Evolutionary conservation across 1,140 invertebrate species (phyloP).

Genomic region (Linepithema humile): DNA sequence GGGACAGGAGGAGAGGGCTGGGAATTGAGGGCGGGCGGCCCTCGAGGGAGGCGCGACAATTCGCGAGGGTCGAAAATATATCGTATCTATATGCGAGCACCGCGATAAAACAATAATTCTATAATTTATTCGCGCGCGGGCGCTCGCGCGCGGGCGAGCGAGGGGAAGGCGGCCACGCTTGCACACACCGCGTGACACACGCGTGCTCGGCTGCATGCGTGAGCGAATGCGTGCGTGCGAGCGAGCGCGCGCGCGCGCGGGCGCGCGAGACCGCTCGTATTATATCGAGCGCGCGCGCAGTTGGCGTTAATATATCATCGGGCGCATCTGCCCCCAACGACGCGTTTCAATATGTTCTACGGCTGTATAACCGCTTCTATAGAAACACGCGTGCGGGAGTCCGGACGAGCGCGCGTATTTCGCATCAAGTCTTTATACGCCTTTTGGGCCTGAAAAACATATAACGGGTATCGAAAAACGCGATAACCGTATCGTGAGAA

Average conservation of each 20-base stretch:
- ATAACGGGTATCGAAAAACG: background rate
- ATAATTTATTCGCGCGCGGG: conserved; percentile 82
- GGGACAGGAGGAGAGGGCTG: background rate
- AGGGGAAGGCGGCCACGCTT: conserved; percentile 15
- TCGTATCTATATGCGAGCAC: conserved; percentile 61
- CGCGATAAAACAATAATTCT: conserved; percentile 84
- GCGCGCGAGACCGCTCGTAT: conserved; percentile 43
- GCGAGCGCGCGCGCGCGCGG: conserved; percentile 46
- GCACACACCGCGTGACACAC: conserved; percentile 39
- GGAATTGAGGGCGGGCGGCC: conserved; percentile 37
- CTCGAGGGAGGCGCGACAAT: conserved; percentile 73
- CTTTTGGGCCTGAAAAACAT: background rate
- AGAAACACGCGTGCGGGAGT: conserved; percentile 77
- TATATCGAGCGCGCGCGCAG: conserved; percentile 79
- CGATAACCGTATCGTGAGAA: conserved; percentile 23
- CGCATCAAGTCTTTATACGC: conserved; percentile 23
- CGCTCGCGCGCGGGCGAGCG: background rate
- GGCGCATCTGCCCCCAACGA: conserved; percentile 84
- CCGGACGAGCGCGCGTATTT: conserved; percentile 30
- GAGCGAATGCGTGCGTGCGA: conserved; percentile 12
- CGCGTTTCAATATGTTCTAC: conserved; percentile 82
- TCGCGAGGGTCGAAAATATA: conserved; percentile 73
- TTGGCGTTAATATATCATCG: conserved; percentile 85
- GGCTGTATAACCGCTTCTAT: conserved; percentile 79
- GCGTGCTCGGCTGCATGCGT: conserved; percentile 31